phyloP scores from a whole-genome alignment of 2,888 invertebrate species.

The Petrolisthes cinctipes region DNA sequence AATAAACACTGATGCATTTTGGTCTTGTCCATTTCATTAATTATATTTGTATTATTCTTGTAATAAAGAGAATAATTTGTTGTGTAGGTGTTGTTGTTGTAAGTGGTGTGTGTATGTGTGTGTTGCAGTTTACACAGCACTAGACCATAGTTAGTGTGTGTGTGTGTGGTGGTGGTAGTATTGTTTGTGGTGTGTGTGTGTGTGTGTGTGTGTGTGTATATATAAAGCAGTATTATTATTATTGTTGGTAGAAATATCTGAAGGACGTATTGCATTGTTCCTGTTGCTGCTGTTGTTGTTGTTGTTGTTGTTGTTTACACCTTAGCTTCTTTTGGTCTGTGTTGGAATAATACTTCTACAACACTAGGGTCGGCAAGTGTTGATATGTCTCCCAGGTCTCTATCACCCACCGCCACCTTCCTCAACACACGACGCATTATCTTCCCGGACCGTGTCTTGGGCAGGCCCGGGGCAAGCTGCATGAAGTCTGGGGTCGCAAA shows the following conservation, averaged over 20 bases:
- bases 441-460: constrained; percentile 97
- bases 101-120: too few relatives aligned
- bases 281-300: not conserved
- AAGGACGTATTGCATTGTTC: not conserved
- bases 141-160: not conserved
- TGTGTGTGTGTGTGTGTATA: too few relatives aligned
- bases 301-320: not conserved
- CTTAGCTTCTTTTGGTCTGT: constrained; percentile 67
- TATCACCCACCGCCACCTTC: constrained; percentile 91
- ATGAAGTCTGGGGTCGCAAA: constrained; percentile 96
- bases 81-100: too few relatives aligned
- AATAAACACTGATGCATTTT: too few relatives aligned
- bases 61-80: too few relatives aligned
- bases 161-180: not conserved
- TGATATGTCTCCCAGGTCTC: constrained; percentile 90
- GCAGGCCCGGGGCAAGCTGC: constrained; percentile 92
- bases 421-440: constrained; percentile 96
- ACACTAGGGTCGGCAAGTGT: constrained; percentile 94
- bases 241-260: not conserved
- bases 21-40: too few relatives aligned
- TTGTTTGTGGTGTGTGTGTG: too few relatives aligned
- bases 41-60: too few relatives aligned
- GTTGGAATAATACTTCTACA: constrained; percentile 83
- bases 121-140: too few relatives aligned
- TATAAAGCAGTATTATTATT: too few relatives aligned